Base-by-base conservation (phyloP, 2,888 invertebrate species). In the Autographa pulchrina region DNA sequence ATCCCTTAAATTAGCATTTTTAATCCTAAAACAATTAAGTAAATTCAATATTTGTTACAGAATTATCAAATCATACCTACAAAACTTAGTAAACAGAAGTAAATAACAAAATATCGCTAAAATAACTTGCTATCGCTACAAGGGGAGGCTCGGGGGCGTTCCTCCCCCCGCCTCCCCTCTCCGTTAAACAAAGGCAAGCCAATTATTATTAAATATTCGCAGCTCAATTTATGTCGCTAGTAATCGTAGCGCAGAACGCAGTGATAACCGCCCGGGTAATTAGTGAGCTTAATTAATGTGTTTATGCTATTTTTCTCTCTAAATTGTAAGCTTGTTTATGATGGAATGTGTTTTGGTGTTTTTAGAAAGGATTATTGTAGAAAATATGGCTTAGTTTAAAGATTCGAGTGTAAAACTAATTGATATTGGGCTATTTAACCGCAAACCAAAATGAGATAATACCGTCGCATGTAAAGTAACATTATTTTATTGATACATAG, bases 181-280 rank as follows among this genome's bases (percentile, higher is more conserved):
- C 88, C 78, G 89, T 93, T 94, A 94, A 95, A 94, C 95, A 95
- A 95, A 94, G 94, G 90, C 91, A 90, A 93, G 92, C 92, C 94
- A 94, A 95, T 93, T 92, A 91, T 91, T 91, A 91, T 91, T 91
- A 92, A 91, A 91, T 89, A 89, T 89, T 91, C 89, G 85, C 86
- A 80, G 80, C 83, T 78, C 86, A 89, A 91, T 91, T 91, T 90
- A 90, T 89, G 84, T 71, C 66, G 75, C 85, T 78, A 80, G 86
- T 87, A 88, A 88, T 90, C 89, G 90, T 82, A 87, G 86, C 82
- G 85, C 81, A 88, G 88, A 90, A 89, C 88, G 85, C 81, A 48
- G 75, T 85, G 88, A 93, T 92, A 90, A 90, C 93, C 90, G 89
- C 85, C 86, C 87, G 86, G 86, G 91, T 91, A 92, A 92, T 93